Evolutionary conservation across 2,797 vertebrate species (phyloP).

Genomic region (Ataeniobius toweri): DNA sequence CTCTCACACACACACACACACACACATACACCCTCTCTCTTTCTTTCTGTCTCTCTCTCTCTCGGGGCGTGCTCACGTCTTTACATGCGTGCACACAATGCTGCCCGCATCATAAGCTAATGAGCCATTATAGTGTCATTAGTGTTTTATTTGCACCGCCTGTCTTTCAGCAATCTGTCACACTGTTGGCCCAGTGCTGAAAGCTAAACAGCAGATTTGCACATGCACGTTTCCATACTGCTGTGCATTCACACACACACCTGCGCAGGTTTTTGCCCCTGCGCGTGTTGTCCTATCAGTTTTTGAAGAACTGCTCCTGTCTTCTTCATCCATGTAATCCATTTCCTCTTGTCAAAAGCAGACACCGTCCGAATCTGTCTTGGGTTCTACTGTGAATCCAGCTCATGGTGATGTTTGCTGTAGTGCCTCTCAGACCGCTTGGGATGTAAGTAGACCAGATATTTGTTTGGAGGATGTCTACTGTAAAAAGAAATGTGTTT

Average conservation of each 20-base stretch:
- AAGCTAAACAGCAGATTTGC: constrained; percentile 50
- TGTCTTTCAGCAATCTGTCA: constrained; percentile 65
- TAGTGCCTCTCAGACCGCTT: constrained; percentile 28
- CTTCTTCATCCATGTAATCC: constrained; percentile 37
- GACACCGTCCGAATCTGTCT: constrained; percentile 28
- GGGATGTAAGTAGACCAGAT: constrained; percentile 64
- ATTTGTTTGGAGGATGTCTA: constrained; percentile 64
- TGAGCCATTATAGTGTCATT: constrained; percentile 78
- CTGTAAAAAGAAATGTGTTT: constrained; percentile 59
- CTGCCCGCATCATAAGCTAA: constrained; percentile 71
- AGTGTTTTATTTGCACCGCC: constrained; percentile 72
- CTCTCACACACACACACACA: constrained; percentile 21
- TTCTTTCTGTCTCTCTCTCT: background rate
- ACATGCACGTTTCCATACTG: background rate
- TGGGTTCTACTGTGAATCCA: constrained; percentile 20
- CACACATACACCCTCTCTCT: background rate
- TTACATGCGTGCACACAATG: constrained; percentile 49
- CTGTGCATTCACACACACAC: background rate
- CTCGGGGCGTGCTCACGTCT: constrained; percentile 27
- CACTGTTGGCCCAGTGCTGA: constrained; percentile 53
- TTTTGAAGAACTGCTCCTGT: constrained; percentile 28
- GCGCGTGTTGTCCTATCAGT: constrained; percentile 12
- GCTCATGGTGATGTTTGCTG: constrained; percentile 23
- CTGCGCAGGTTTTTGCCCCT: constrained; percentile 22
- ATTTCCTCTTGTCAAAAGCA: constrained; percentile 45